Conservation (phyloP, 2,888 invertebrate genomes). For the Diaperis boleti region DNA sequence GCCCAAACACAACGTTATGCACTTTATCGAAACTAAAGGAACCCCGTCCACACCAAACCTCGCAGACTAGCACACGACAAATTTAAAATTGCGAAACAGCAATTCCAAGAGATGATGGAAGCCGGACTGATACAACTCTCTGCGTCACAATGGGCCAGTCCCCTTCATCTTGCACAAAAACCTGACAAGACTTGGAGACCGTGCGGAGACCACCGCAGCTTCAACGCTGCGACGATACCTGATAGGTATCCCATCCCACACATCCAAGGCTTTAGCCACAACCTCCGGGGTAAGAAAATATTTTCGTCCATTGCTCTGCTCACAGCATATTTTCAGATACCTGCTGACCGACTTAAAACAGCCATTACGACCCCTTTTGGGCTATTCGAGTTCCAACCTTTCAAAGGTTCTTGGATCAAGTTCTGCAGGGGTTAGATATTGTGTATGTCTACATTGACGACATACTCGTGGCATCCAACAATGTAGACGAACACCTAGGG, state of each 20-base stretch:
- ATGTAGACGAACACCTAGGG: too few species aligned
- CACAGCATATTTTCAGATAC: background rate
- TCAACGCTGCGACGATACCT: background rate
- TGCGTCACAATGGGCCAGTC: background rate
- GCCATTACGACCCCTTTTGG: background rate
- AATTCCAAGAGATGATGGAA: slow-evolving; percentile 1
- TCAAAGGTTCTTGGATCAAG: too few species aligned
- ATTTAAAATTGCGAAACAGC: background rate
- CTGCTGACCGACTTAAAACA: background rate
- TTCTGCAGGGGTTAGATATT: too few species aligned
- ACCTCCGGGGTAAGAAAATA: background rate
- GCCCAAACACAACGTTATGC: background rate
- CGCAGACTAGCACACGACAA: slow-evolving; percentile 1
- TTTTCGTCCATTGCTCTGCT: background rate
- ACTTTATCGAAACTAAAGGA: background rate
- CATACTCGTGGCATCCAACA: too few species aligned
- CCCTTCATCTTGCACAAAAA: background rate
- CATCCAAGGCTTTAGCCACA: background rate
- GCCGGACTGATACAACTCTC: background rate
- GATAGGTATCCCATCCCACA: background rate
- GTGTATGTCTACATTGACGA: too few species aligned
- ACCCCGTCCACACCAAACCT: background rate
- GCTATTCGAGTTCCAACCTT: background rate
- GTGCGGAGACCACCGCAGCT: background rate
- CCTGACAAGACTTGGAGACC: background rate